phyloP scores from a whole-genome alignment of 1,140 invertebrate genomes.

The Zaprionus gabonicus region DNA sequence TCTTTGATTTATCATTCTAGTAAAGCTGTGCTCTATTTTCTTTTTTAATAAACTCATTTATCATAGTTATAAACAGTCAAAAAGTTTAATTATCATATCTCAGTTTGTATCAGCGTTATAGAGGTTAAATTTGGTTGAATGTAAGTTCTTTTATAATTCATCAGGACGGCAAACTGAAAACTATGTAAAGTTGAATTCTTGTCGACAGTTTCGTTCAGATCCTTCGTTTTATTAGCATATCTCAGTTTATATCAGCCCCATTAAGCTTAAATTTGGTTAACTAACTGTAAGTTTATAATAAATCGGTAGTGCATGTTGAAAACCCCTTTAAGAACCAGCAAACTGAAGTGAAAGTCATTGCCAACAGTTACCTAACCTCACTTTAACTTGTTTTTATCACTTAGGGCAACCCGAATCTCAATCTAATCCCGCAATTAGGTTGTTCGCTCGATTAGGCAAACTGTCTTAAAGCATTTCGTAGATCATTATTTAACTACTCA shows the following conservation, averaged over 20 bases:
- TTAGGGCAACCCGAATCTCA: background rate
- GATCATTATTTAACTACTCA: slow-evolving; percentile 16
- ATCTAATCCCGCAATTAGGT: slow-evolving; percentile 1
- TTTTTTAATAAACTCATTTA: too few relatives aligned
- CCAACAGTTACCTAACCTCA: background rate
- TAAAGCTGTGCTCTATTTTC: too few relatives aligned
- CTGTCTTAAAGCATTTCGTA: slow-evolving; percentile 6
- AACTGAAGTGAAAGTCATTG: background rate
- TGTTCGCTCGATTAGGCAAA: background rate
- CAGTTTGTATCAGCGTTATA: background rate
- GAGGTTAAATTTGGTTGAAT: background rate
- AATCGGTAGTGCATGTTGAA: background rate
- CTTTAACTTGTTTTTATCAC: background rate
- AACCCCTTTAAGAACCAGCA: background rate
- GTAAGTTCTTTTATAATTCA: background rate
- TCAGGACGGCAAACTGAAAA: too few relatives aligned
- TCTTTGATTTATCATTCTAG: too few relatives aligned
- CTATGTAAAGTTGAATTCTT: too few relatives aligned
- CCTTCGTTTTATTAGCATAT: background rate
- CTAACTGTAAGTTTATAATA: background rate
- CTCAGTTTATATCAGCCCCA: background rate
- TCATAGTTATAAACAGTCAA: too few relatives aligned
- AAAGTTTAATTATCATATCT: background rate
- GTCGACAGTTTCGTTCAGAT: too few relatives aligned
- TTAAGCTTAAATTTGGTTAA: background rate